phyloP scores from a whole-genome alignment of 2,113 vertebrate species.

The Lepus europaeus region DNA sequence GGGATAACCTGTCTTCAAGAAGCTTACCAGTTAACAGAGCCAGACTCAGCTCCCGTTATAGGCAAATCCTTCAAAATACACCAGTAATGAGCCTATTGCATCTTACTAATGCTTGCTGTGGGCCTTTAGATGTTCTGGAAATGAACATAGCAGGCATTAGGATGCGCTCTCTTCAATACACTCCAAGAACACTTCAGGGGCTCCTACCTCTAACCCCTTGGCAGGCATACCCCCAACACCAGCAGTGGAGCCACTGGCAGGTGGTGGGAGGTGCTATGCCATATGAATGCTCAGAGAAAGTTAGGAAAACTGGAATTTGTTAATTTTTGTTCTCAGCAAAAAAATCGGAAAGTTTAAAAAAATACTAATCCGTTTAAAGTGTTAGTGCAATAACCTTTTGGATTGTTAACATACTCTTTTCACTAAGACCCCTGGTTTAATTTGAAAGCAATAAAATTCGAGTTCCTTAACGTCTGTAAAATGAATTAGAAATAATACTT shows the following conservation, averaged over 20 bases:
- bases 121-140: background rate
- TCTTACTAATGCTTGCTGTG: background rate
- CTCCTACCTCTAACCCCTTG: rapidly evolving
- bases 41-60: background rate
- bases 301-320: background rate
- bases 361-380: background rate
- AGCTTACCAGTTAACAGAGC: background rate
- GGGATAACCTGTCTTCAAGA: background rate
- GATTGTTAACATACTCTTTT: background rate
- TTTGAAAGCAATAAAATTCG: conserved; percentile 18
- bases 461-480: background rate
- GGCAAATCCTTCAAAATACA: background rate
- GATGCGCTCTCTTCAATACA: background rate
- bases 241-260: background rate
- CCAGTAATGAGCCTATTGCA: background rate
- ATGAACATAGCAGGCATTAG: background rate
- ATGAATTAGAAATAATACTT: conserved; percentile 1
- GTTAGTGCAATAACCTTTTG: background rate
- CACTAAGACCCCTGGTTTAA: background rate
- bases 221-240: background rate
- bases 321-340: background rate
- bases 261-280: background rate
- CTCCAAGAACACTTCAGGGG: background rate
- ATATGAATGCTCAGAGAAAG: background rate
- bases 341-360: background rate